A percentile compares a stretch with the other conserved stretches of the same genome.
Conservation (phyloP, 1,140 invertebrate genomes). For the Bombus affinis region DNA sequence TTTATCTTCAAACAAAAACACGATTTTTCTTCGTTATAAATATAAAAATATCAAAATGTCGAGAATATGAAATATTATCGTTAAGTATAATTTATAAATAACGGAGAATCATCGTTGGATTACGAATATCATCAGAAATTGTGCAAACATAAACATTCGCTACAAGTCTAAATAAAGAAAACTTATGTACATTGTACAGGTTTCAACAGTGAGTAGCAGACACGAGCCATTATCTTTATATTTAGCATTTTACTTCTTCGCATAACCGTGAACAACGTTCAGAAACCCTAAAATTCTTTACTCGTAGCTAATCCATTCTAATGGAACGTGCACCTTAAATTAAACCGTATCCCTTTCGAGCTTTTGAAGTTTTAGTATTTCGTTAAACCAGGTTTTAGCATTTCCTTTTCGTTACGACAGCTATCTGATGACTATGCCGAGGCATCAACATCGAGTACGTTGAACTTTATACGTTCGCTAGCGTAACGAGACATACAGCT, state of each 20-base stretch:
- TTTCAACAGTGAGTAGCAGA: neutral
- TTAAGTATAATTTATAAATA: neutral
- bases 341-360: neutral
- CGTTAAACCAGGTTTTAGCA: neutral
- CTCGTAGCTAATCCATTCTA: neutral
- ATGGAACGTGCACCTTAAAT: neutral
- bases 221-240: neutral
- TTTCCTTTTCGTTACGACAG: neutral
- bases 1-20: too few species aligned
- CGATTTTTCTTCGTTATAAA: too few species aligned
- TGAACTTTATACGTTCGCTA: slow-evolving; percentile 38
- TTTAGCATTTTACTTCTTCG: neutral
- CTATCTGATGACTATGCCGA: neutral
- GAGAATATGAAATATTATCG: too few species aligned
- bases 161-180: neutral
- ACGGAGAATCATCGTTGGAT: neutral
- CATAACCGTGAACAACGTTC: neutral
- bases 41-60: too few species aligned
- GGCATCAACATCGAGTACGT: slow-evolving; percentile 38
- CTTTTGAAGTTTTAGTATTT: neutral
- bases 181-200: neutral
- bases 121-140: neutral
- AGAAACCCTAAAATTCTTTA: neutral
- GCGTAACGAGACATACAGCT: slow-evolving; percentile 30
- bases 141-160: neutral